These are phyloP conservation scores for Ommatoiulus sabulosus DNA, from an alignment of 2,888 invertebrate species.

Conservation along the genomic window DNA sequence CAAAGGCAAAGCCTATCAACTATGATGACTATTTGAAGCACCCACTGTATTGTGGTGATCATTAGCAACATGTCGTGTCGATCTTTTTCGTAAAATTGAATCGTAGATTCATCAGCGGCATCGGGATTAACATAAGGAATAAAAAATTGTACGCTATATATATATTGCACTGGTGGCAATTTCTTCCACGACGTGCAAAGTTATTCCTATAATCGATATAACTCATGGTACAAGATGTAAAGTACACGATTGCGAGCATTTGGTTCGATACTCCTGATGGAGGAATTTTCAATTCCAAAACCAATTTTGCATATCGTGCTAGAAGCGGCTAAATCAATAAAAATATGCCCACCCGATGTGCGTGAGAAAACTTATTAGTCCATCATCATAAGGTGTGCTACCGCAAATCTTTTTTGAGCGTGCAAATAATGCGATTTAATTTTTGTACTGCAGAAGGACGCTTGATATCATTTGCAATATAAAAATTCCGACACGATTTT, in stretches of 20 bases:
- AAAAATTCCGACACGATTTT: too few relatives aligned
- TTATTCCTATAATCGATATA: not conserved
- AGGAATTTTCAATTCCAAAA: slow-evolving; percentile 24
- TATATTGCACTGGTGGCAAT: not conserved
- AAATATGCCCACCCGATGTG: not conserved
- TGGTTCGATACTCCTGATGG: not conserved
- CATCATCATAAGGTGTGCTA: not conserved
- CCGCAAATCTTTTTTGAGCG: not conserved
- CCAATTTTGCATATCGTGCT: slow-evolving; percentile 31
- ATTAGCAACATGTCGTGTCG: too few relatives aligned
- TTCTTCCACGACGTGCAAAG: not conserved
- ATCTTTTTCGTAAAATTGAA: too few relatives aligned
- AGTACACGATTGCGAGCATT: not conserved
- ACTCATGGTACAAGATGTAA: not conserved
- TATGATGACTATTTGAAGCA: too few relatives aligned
- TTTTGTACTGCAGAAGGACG: too few relatives aligned
- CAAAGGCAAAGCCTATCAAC: too few relatives aligned
- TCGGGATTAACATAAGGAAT: too few relatives aligned
- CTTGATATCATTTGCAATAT: not conserved
- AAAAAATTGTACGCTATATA: not conserved
- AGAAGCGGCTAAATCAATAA: not conserved
- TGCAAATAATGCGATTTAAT: not conserved
- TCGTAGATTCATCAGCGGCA: too few relatives aligned
- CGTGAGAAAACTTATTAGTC: not conserved
- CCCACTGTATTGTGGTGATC: too few relatives aligned